phyloP scores from a whole-genome alignment of 2,113 vertebrate genomes.

The Sylvicapra grimmia region DNA sequence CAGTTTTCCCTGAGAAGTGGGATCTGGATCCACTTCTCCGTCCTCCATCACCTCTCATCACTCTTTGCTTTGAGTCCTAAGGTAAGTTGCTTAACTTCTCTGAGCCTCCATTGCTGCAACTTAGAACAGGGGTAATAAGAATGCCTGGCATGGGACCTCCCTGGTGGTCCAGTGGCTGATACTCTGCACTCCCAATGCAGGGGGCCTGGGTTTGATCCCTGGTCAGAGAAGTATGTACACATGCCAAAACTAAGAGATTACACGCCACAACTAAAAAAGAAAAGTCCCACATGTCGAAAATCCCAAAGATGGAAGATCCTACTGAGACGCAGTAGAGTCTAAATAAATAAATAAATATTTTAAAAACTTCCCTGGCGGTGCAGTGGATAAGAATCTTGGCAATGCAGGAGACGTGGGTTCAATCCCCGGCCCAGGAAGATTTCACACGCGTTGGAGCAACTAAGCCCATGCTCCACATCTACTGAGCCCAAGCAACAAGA shows the following conservation, averaged over 20 bases:
- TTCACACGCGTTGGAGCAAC: accelerated
- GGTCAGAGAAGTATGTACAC: background rate
- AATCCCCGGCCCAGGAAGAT: background rate
- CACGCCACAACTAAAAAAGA: background rate
- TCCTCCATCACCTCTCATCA: background rate
- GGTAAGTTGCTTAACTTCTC: background rate
- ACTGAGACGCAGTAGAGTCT: background rate
- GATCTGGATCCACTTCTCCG: background rate
- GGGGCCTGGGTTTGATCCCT: background rate
- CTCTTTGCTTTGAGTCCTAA: background rate
- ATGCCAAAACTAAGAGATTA: background rate
- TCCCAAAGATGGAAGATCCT: background rate
- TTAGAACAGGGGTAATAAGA: background rate
- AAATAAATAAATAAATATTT: background rate
- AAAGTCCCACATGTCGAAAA: background rate
- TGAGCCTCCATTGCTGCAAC: background rate
- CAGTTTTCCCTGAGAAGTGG: background rate
- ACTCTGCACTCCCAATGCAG: background rate
- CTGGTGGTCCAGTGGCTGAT: background rate
- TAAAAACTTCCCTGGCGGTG: background rate
- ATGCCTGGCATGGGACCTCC: background rate
- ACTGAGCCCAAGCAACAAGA: background rate
- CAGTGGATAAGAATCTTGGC: background rate
- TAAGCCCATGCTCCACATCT: background rate
- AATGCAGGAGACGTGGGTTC: background rate